Base-by-base conservation (phyloP, 2,888 invertebrate genomes). In the Carabus problematicus region DNA sequence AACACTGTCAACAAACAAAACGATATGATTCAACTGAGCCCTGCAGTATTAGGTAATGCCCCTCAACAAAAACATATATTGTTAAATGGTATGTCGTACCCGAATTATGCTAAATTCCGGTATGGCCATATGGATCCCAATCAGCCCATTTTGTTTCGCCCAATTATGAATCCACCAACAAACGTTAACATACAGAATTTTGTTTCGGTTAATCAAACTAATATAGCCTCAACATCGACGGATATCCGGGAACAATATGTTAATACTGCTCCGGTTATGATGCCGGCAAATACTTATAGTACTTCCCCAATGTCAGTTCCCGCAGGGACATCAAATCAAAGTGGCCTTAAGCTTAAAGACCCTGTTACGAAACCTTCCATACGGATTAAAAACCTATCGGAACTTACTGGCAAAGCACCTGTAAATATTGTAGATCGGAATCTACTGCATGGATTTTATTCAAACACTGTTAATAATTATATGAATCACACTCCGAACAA, bases 161-260 rank as follows among this genome's bases (percentile, higher is more conserved):
- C 12, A 64, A 29, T 29, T 29, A 6, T 63, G 16, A 11, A 6
- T 40, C 63, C 52, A 63, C 54, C 52, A 42, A 54, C 54, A 1
- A 64, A 64, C 29, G 43, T 55, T 8, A 64, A 56, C 18, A 64
- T 64, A 43, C 64, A 64, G 49, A 64, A 64, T 45, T 56, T 41
- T 45, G 49, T 64, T 3, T 55, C 40, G n/a, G 42, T 63, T 41
- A 49, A 42, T 18, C 63, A 63, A 40, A 40, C 47, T 14, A 40
- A 61, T 19, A 16, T 60, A 40, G 39, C 39, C 29, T 8, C 60
- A 4, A 47, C 19, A n/a, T 49, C 19, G 39, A 11, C 18, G 7
- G 8, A 16, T 12, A 39, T 7, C 16, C 40, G 47, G 39, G 39
- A 49, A n/a, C 49, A 19, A 16, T 9, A 29, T 8, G 16, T 43